Base-by-base conservation (phyloP, 2,113 vertebrate species). In the Diphyllodes magnificus region DNA sequence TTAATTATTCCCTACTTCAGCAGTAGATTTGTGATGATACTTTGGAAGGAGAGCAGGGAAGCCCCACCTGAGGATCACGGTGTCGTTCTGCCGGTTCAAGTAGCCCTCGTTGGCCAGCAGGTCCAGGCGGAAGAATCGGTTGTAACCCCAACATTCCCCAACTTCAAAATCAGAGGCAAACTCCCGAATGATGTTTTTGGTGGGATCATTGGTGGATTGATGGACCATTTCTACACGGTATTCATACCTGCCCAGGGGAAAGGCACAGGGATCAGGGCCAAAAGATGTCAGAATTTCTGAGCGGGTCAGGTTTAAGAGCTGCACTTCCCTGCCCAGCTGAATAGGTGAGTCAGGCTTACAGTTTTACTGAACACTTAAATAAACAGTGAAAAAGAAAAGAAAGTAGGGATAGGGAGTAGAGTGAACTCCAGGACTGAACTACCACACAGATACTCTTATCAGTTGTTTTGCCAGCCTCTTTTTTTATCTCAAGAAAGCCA, bases 141-240 rank as follows among this genome's bases (percentile, higher is more conserved):
- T 99, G 98, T 99, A 99, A 7, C 99, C 99, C 99, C 99, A 99
- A 54, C 99, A 99, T 39, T 99, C 99, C 15, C 99, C 99, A 60
- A 99, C 99, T 96, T 99, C 99, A 80, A 99, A 99, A 95, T 99
- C 99, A 0, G 99, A 99, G 25, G 99, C 99, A 89, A 99, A 99
- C 93, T 99, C 99, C 50, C 99, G 95, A 72, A 99, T 99, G 31
- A 99, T 99, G 97, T 99, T 99, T 94, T 99, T 99, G 49, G 98
- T 98, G 39, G 99, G 99, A 88, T 99, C 99, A 2, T 98, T 99
- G 96, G 99, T 99, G 64, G 99, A 99, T 92, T 99, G 99, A 93
- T 99, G 99, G 92, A 99, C 99, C 99, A 99, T 99, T 95, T 99
- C 99, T n/a, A 99, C 99, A 27, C 99, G 98, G 96, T 99, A 99